These are phyloP conservation scores for Pheosia tremula DNA, from an alignment of 2,888 invertebrate species.

Conservation along the genomic window DNA sequence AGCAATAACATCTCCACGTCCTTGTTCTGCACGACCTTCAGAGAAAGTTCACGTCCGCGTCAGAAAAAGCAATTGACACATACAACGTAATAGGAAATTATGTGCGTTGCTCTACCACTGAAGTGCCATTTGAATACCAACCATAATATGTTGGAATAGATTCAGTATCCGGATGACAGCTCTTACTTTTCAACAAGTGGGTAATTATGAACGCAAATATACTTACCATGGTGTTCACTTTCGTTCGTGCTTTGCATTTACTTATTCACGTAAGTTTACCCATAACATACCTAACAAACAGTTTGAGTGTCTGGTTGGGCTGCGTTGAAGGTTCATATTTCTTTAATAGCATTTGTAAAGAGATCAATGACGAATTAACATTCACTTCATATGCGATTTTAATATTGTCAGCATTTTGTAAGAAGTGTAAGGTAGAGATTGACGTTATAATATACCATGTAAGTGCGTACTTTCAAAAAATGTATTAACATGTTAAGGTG, in stretches of 20 bases:
- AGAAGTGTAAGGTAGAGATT: no score
- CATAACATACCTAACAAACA: no score
- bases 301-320: no score
- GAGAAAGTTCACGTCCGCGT: slow-evolving; percentile 64
- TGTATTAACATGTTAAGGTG: no score
- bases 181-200: slow-evolving; percentile 60
- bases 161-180: slow-evolving; percentile 41
- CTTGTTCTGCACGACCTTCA: slow-evolving; percentile 64
- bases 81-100: slow-evolving; percentile 58
- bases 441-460: no score
- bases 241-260: slow-evolving; percentile 42
- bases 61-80: slow-evolving; percentile 55
- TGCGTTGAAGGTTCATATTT: no score
- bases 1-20: slow-evolving; percentile 34
- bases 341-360: no score
- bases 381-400: no score
- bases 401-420: no score
- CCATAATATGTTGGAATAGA: slow-evolving; percentile 37
- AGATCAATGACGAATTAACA: no score
- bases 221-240: slow-evolving; percentile 53
- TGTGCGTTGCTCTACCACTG: slow-evolving; percentile 28
- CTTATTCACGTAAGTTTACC: slow-evolving; percentile 5
- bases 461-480: no score
- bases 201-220: slow-evolving; percentile 49
- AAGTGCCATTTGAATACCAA: slow-evolving; percentile 38